Conservation (phyloP, 2,113 vertebrate genomes). For the Callocephalon fimbriatum region DNA sequence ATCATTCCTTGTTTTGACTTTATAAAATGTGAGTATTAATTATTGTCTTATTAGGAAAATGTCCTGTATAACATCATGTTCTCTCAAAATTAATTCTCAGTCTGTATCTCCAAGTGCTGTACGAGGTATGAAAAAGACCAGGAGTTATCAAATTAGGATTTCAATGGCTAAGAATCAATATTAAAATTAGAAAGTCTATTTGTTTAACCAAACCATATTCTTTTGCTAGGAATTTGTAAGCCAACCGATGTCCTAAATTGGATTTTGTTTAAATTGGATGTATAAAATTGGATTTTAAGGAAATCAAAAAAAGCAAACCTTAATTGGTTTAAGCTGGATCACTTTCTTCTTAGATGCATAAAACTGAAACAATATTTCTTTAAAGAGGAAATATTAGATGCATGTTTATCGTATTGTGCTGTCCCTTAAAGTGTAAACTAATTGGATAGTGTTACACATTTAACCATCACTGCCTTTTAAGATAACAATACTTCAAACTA, state of each 20-base stretch:
- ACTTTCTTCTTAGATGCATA: constrained; percentile 12
- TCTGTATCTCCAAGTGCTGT: neutral
- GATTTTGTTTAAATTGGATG: constrained; percentile 35
- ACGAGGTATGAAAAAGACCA: neutral
- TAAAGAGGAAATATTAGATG: neutral
- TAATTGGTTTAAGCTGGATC: constrained; percentile 5
- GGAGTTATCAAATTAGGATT: constrained; percentile 33
- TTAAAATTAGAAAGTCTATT: constrained; percentile 45
- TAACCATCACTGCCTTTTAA: neutral
- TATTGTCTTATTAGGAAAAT: neutral
- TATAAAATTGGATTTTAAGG: constrained; percentile 29
- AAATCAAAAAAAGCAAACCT: neutral
- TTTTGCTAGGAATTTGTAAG: neutral
- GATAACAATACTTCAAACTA: neutral
- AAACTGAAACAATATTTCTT: constrained; percentile 14
- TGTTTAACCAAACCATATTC: neutral
- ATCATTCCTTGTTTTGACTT: neutral
- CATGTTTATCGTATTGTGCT: neutral
- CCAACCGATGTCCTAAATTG: neutral
- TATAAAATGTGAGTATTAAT: neutral
- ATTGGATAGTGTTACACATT: neutral
- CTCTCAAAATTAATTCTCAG: neutral
- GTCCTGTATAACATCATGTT: neutral
- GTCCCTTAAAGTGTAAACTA: neutral
- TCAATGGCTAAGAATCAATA: constrained; percentile 34